Base-by-base conservation (phyloP, 1,140 invertebrate genomes). In the Physella acuta region DNA sequence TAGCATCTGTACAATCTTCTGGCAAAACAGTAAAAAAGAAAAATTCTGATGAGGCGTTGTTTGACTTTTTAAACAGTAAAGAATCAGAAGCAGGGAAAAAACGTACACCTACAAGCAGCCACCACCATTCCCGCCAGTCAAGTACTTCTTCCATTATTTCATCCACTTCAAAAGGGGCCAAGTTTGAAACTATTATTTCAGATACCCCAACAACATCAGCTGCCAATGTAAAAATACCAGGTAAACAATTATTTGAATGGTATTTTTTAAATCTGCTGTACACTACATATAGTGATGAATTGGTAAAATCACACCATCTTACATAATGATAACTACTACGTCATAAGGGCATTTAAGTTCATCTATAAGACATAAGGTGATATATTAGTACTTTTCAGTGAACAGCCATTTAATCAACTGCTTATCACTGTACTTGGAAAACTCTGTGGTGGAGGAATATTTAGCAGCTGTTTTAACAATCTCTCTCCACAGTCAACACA, bases 41-140 rank as follows among this genome's bases (percentile, higher is more conserved):
- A 71, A 77, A 80, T 90, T 71, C 87, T 82, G 80, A 89, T 73
- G 84, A 84, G 64, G 85, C 85, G 20, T 73, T 87, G 49, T 84
- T 87, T 78, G 81, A 86, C 62, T 87, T 85, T 78, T 71, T 87
- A 11, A 87, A 87, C 70, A 83, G 81, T 62, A 77, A 75, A 61
- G 80, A 82, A 26, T 71, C 78, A n/a, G 77, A 81, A 17, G 65
- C 56, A 20, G 63, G 59, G 0, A 79, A 77, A 59, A 76, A 74
- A 39, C 69, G n/a, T 5, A 79, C 79, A 37, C 76, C 79, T 31
- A 68, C 68, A 2, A 78, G 73, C 44, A 78, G 77, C 73, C 68
- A 59, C 31, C 68, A 78, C 44, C 82, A 84, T 76, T 84, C 82
- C 3, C 59, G 82, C 66, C 82, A 84, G 69, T 84, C 82, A n/a